A percentile compares a stretch with the other conserved stretches of the same genome.
Evolutionary conservation across 2,888 invertebrate genomes (phyloP).

Genomic region (Tiphia femorata): DNA sequence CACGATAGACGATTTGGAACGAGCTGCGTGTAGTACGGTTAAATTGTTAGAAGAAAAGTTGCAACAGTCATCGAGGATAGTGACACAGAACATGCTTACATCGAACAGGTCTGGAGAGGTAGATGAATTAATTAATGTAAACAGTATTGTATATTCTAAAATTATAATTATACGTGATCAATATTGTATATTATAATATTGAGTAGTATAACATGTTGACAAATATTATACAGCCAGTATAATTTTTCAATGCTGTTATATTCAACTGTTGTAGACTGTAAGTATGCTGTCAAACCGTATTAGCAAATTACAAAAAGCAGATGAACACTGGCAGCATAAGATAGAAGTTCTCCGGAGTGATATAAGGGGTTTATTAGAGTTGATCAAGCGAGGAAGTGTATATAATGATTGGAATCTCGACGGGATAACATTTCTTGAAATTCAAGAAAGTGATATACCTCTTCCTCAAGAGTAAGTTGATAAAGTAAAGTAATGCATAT

Average conservation of each 20-base stretch:
- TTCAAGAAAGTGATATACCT: constrained; percentile 60
- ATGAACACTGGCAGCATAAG: constrained; percentile 66
- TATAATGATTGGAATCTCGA: constrained; percentile 71
- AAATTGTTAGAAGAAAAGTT: constrained; percentile 72
- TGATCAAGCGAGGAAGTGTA: constrained; percentile 71
- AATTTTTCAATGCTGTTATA: not conserved
- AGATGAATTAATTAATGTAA: constrained; percentile 4
- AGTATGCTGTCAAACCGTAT: constrained; percentile 53
- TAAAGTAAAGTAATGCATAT: too few species aligned
- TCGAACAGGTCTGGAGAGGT: constrained; percentile 56
- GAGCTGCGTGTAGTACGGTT: constrained; percentile 75
- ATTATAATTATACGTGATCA: not conserved
- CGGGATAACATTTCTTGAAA: constrained; percentile 72
- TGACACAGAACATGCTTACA: constrained; percentile 55
- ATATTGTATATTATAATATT: too few species aligned
- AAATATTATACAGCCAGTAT: not conserved
- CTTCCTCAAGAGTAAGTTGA: constrained; percentile 50
- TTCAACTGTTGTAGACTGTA: constrained; percentile 46
- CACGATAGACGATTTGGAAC: constrained; percentile 78
- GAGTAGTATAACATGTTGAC: too few species aligned
- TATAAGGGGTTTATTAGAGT: constrained; percentile 71
- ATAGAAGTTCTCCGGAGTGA: constrained; percentile 71
- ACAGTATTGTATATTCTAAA: not conserved
- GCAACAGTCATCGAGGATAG: constrained; percentile 66
- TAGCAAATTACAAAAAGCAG: constrained; percentile 49